phyloP scores from a whole-genome alignment of 1,140 invertebrate species.

The Apis laboriosa region DNA sequence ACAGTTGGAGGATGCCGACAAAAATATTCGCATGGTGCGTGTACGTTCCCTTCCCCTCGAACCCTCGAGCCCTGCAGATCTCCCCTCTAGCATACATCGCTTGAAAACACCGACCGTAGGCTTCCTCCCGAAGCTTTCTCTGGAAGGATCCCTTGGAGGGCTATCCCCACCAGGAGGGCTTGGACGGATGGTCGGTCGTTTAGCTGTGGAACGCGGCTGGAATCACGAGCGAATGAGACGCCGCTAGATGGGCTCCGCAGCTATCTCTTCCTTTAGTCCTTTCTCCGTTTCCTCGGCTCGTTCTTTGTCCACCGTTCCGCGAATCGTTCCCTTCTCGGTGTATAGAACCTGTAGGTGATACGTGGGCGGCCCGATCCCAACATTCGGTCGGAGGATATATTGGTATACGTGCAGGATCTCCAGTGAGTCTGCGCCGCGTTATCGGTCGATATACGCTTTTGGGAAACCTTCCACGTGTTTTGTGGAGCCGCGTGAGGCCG shows the following conservation, averaged over 20 bases:
- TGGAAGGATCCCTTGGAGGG: conserved; percentile 34
- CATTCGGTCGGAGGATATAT: background rate
- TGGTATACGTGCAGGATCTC: conserved; percentile 28
- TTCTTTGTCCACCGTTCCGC: conserved; percentile 55
- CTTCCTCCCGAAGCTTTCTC: conserved; percentile 48
- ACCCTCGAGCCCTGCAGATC: background rate
- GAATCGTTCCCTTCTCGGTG: conserved; percentile 54
- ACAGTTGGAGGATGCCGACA: conserved; percentile 22
- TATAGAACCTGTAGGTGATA: conserved; percentile 56
- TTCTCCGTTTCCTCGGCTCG: conserved; percentile 43
- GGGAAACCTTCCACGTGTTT: conserved; percentile 65
- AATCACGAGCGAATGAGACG: conserved; percentile 61
- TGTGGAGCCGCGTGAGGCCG: conserved; percentile 23
- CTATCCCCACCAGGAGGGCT: conserved; percentile 41
- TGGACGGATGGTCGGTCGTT: conserved; percentile 42
- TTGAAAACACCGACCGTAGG: conserved; percentile 34
- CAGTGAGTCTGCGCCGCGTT: conserved; percentile 59
- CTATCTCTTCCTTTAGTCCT: conserved; percentile 40
- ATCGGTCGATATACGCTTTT: conserved; percentile 66
- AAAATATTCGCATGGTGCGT: conserved; percentile 55
- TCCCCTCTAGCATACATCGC: conserved; percentile 15
- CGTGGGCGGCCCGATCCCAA: conserved; percentile 58
- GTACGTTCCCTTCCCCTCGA: conserved; percentile 13
- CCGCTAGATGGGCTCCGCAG: conserved; percentile 36
- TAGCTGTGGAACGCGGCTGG: conserved; percentile 41